A percentile compares a stretch with the other conserved stretches of the same genome.
phyloP scores from a whole-genome alignment of 2,797 vertebrate species.

The Oophaga sylvatica region DNA sequence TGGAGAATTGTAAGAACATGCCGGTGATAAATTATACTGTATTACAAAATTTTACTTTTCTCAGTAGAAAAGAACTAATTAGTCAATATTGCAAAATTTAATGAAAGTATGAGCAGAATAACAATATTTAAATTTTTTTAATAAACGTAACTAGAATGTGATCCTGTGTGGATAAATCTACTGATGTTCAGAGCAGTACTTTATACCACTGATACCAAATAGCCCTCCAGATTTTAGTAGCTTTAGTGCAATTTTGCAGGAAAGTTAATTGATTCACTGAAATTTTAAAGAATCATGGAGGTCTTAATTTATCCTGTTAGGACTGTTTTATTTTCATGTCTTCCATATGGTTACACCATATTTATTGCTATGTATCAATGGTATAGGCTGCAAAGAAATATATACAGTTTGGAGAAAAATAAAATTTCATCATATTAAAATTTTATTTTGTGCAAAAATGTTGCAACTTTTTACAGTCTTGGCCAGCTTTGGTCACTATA shows the following conservation, averaged over 20 bases:
- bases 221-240: background rate
- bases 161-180: background rate
- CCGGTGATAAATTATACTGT: background rate
- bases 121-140: background rate
- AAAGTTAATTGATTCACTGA: background rate
- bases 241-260: background rate
- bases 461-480: too few relatives aligned
- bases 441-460: too few relatives aligned
- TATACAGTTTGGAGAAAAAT: background rate
- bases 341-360: background rate
- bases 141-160: background rate
- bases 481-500: too few relatives aligned
- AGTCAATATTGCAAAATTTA: background rate
- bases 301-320: too few relatives aligned
- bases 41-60: background rate
- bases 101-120: background rate
- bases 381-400: background rate
- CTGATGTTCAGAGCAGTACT: background rate
- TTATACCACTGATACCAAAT: background rate
- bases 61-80: constrained; percentile 7
- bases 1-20: background rate
- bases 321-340: too few relatives aligned
- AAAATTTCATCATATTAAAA: background rate
- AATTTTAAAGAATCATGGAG: too few relatives aligned
- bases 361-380: background rate